Conservation (phyloP, 2,888 invertebrate genomes). For the Oscheius onirici region DNA sequence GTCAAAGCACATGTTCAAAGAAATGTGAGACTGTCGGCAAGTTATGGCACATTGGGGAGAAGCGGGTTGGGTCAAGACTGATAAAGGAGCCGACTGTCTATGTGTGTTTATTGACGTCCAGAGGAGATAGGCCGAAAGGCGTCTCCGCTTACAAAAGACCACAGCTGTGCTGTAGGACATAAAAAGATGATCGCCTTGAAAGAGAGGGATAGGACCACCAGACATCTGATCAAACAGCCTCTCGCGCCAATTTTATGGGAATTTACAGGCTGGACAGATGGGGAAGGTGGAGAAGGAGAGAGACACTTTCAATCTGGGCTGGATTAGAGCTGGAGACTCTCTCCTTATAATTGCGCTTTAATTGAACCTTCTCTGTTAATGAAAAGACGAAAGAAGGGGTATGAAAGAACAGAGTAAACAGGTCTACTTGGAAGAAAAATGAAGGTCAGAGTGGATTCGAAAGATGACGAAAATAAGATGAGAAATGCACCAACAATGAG, state of each 20-base stretch:
- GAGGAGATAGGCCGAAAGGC: neutral
- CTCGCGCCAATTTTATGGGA: too few species aligned
- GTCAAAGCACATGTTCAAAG: neutral
- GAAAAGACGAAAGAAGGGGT: neutral
- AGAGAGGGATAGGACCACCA: neutral
- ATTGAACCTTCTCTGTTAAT: too few species aligned
- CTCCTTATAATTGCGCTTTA: too few species aligned
- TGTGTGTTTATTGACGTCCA: too few species aligned
- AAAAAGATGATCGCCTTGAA: neutral
- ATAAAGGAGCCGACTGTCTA: neutral
- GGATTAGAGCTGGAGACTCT: neutral
- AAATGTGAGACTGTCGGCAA: neutral
- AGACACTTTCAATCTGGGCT: neutral
- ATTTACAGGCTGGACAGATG: too few species aligned
- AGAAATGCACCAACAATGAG: too few species aligned
- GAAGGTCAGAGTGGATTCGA: neutral
- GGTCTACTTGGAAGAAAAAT: neutral
- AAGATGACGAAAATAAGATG: neutral
- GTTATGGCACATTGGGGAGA: neutral
- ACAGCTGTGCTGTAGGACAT: neutral
- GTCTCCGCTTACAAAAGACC: neutral
- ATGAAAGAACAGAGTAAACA: neutral
- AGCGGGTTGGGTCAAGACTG: neutral
- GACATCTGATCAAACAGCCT: too few species aligned
- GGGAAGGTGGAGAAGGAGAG: neutral